Conservation (phyloP, 2,113 vertebrate genomes). For the Cettia cetti region DNA sequence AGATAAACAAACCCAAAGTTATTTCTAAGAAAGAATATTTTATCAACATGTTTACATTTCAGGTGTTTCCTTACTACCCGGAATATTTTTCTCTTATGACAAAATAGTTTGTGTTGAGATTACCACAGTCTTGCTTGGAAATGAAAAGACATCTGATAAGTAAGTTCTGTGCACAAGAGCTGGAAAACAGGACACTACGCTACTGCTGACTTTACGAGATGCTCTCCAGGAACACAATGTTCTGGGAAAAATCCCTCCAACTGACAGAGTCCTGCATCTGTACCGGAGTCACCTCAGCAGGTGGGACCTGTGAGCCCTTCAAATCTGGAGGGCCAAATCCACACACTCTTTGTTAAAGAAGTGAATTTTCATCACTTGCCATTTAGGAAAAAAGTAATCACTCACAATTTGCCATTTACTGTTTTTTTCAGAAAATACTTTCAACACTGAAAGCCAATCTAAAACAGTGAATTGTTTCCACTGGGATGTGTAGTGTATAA, state of each 20-base stretch:
- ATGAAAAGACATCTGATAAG: neutral
- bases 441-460: too few species aligned
- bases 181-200: rapidly evolving
- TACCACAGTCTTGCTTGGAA: neutral
- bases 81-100: neutral
- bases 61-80: neutral
- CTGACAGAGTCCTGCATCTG: neutral
- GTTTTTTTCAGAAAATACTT: neutral
- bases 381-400: too few species aligned
- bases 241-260: neutral
- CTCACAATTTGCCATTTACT: neutral
- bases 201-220: neutral
- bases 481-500: rapidly evolving
- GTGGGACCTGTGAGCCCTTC: neutral
- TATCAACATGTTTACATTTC: neutral
- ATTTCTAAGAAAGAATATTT: neutral
- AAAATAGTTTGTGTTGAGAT: neutral
- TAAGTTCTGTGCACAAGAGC: neutral
- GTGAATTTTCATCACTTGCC: neutral
- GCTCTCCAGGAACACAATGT: neutral
- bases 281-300: rapidly evolving
- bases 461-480: rapidly evolving
- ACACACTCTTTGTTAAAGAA: neutral
- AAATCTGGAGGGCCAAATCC: neutral
- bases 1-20: neutral